Evolutionary conservation across 2,888 invertebrate species (phyloP), one percentile per base, ranked within the genome.

Genomic region (Liposcelis brunnea): DNA sequence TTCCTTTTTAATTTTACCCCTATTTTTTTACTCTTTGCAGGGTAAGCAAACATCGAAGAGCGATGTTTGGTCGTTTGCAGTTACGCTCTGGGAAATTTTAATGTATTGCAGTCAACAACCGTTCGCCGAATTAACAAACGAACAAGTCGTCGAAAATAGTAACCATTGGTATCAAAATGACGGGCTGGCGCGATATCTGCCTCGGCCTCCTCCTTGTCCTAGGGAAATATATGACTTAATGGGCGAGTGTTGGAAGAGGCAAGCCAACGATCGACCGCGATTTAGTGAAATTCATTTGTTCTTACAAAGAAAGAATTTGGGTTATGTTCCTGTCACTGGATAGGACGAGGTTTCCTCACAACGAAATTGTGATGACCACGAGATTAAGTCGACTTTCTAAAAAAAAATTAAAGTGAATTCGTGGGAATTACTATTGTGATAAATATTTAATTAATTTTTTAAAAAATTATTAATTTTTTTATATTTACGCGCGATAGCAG

Each of bases 61-160:
- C 52, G 90, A 91, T 61, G 86, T 89, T 2, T 91, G 90, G 89
- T 80, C 87, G 0, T 90, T 87, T 59, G 90, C 84, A 5, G 80
- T 89, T 21, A 85, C 87, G 1, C 69, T 87, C 35, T 91, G 90
- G 90, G 90, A 91, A 61, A 74, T 90, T 19, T 70, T 90, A 50
- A 83, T 80, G 49, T 73, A 77, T 55, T 86, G 87, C 61, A 69
- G 74, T 46, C 77, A 81, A 49, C 77, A 79, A 55, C 91, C 90
- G 0, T 86, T 77, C 57, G 78, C 80, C 14, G 80, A 84, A 54
- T 70, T 87, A 62, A 79, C 75, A 45, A 83, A 85, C 57, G 83
- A 86, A 55, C 82, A 87, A 65, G 84, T 90, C 50, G 71, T 83
- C 46, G 79, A 75, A 55, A 78, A 78, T 60, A 77, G 78, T 42